These are phyloP conservation scores for Drosophila ustulata DNA, from an alignment of 2,888 invertebrate species.

Conservation along the genomic window DNA sequence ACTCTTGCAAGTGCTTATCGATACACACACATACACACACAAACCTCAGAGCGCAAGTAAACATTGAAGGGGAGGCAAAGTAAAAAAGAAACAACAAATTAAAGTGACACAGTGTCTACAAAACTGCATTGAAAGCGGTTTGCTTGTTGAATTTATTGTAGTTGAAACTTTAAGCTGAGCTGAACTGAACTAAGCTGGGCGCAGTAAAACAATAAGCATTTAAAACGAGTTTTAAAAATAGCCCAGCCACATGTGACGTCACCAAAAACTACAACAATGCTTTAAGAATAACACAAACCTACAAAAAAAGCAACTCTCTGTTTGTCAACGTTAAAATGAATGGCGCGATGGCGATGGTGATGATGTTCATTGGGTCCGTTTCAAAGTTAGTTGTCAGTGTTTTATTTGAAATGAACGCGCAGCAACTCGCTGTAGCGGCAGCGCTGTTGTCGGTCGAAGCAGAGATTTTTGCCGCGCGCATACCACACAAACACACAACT, in stretches of 20 bases:
- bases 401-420: slow-evolving; percentile 42
- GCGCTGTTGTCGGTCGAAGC: slow-evolving; percentile 17
- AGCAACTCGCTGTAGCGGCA: slow-evolving; percentile 9
- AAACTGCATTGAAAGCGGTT: slow-evolving; percentile 39
- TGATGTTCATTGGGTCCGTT: slow-evolving; percentile 35
- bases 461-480: slow-evolving; percentile 70
- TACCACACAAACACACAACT: slow-evolving; percentile 48
- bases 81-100: slow-evolving; percentile 27
- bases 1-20: slow-evolving; percentile 1
- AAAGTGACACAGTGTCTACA: slow-evolving; percentile 14
- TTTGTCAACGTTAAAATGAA: slow-evolving; percentile 50
- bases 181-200: slow-evolving; percentile 6
- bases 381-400: slow-evolving; percentile 59
- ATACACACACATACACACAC: slow-evolving; percentile 14
- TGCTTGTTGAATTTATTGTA: slow-evolving; percentile 10
- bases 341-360: slow-evolving; percentile 30
- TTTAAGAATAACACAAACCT: slow-evolving; percentile 28
- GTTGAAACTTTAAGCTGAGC: slow-evolving; percentile 22
- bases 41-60: slow-evolving; percentile 45
- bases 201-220: slow-evolving; percentile 57
- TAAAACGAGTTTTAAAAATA: slow-evolving; percentile 68
- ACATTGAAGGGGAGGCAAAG: slow-evolving; percentile 50
- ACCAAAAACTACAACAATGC: slow-evolving; percentile 57
- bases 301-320: slow-evolving; percentile 26
- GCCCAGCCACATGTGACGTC: slow-evolving; percentile 63